phyloP scores from a whole-genome alignment of 2,797 vertebrate species.

The Cirrhinus mrigala region DNA sequence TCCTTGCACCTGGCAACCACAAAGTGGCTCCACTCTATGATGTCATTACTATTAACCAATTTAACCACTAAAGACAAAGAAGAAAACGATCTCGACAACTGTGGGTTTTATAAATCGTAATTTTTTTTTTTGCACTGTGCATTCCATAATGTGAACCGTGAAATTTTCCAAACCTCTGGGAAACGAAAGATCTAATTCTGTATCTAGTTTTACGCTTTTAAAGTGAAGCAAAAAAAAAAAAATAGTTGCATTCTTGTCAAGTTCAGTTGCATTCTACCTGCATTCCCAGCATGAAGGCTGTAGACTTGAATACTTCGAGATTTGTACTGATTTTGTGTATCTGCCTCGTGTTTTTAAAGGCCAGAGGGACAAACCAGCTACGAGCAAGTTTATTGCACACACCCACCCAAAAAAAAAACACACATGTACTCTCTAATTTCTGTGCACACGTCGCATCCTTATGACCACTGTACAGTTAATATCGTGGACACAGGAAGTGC shows the following conservation, averaged over 20 bases:
- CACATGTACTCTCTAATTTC: constrained; percentile 8
- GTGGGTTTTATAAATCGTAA: constrained; percentile 37
- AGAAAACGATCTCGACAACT: constrained; percentile 27
- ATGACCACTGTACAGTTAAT: constrained; percentile 47
- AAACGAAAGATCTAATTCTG: constrained; percentile 63
- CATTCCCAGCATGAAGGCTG: constrained; percentile 36
- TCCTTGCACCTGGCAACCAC: constrained; percentile 47
- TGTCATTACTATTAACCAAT: constrained; percentile 55
- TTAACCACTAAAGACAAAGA: constrained; percentile 66
- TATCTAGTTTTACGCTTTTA: constrained; percentile 65
- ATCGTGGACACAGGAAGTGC: constrained; percentile 45
- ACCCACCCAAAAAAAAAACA: constrained; percentile 19
- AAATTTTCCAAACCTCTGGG: constrained; percentile 78
- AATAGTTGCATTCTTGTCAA: constrained; percentile 9
- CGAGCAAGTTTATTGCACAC: constrained; percentile 42
- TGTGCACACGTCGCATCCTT: neutral
- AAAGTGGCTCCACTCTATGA: constrained; percentile 53
- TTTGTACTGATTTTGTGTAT: constrained; percentile 32
- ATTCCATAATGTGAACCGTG: constrained; percentile 86
- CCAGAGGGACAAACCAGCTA: constrained; percentile 47
- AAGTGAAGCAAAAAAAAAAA: constrained; percentile 21
- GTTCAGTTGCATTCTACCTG: constrained; percentile 9
- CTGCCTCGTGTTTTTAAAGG: constrained; percentile 30
- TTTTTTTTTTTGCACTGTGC: constrained; percentile 80
- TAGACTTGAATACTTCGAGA: constrained; percentile 24